Percentiles rank a stretch among this genome's conserved stretches.
These are phyloP conservation scores for Buathra laborator DNA, from an alignment of 2,888 invertebrate genomes.

Conservation along the genomic window DNA sequence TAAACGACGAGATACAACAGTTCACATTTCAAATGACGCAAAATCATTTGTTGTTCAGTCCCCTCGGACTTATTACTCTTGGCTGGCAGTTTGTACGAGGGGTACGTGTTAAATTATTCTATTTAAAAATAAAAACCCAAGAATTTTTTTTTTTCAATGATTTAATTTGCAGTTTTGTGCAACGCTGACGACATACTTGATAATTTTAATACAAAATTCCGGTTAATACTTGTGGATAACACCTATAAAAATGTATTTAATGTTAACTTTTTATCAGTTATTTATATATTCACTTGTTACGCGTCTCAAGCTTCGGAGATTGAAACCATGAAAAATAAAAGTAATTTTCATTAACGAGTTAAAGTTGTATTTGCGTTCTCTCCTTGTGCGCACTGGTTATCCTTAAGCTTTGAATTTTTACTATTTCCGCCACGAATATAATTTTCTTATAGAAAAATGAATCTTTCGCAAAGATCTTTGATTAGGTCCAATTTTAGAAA, in stretches of 20 bases:
- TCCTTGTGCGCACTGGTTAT: too few relatives aligned
- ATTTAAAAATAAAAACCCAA: neutral
- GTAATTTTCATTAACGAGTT: too few relatives aligned
- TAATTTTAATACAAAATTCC: conserved; percentile 46
- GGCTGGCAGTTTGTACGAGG: conserved; percentile 56
- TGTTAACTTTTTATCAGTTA: neutral
- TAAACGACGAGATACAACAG: conserved; percentile 56
- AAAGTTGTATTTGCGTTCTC: too few relatives aligned
- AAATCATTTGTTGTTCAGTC: conserved; percentile 65
- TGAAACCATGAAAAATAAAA: too few relatives aligned
- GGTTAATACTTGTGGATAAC: neutral
- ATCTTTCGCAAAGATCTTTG: too few relatives aligned
- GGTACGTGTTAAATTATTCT: conserved; percentile 45
- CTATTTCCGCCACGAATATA: too few relatives aligned
- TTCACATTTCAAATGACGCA: conserved; percentile 64
- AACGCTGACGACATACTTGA: conserved; percentile 28
- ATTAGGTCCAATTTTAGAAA: too few relatives aligned
- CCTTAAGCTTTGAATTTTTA: too few relatives aligned
- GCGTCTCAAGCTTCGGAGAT: too few relatives aligned
- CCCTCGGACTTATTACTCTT: conserved; percentile 63
- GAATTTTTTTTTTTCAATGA: neutral
- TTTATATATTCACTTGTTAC: neutral
- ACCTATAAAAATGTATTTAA: neutral
- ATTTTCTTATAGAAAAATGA: too few relatives aligned
- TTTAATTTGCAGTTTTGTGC: conserved; percentile 28